A percentile compares a stretch with the other conserved stretches of the same genome.
Conservation (phyloP, 1,140 invertebrate species). For the Anagrus nilaparvatae region DNA sequence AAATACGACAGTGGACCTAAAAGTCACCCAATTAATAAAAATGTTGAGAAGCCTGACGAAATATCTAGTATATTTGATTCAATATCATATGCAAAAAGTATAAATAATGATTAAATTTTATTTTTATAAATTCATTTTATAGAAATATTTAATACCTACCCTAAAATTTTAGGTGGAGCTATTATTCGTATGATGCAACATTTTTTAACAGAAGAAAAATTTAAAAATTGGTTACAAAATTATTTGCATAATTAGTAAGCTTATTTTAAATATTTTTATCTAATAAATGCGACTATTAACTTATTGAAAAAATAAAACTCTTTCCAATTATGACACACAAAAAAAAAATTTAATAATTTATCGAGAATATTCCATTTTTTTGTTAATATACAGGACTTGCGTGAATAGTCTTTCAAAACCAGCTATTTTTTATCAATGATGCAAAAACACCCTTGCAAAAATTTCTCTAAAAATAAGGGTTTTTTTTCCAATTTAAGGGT, state of each 20-base stretch:
- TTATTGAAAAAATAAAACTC: too few relatives aligned
- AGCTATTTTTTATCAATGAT: too few relatives aligned
- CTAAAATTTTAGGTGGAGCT: slow-evolving; percentile 39
- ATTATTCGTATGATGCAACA: slow-evolving; percentile 48
- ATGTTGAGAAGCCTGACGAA: slow-evolving; percentile 58
- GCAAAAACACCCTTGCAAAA: too few relatives aligned
- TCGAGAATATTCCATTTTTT: too few relatives aligned
- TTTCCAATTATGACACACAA: too few relatives aligned
- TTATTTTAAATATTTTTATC: neutral
- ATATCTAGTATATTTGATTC: slow-evolving; percentile 69
- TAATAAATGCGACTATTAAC: neutral
- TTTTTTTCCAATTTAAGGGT: too few relatives aligned
- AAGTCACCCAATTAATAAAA: slow-evolving; percentile 66
- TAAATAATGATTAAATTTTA: too few relatives aligned
- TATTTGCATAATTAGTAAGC: slow-evolving; percentile 41
- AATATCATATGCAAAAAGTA: slow-evolving; percentile 66
- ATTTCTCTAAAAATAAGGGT: too few relatives aligned
- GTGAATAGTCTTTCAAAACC: too few relatives aligned
- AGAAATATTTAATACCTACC: slow-evolving; percentile 2
- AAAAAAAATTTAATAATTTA: too few relatives aligned
- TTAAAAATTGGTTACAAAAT: slow-evolving; percentile 32
- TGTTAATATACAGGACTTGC: too few relatives aligned
- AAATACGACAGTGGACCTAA: slow-evolving; percentile 51
- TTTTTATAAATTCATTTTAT: neutral
- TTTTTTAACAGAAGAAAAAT: slow-evolving; percentile 38